These are phyloP conservation scores for Vesta saturnalis DNA, from an alignment of 2,888 invertebrate species.

Conservation along the genomic window DNA sequence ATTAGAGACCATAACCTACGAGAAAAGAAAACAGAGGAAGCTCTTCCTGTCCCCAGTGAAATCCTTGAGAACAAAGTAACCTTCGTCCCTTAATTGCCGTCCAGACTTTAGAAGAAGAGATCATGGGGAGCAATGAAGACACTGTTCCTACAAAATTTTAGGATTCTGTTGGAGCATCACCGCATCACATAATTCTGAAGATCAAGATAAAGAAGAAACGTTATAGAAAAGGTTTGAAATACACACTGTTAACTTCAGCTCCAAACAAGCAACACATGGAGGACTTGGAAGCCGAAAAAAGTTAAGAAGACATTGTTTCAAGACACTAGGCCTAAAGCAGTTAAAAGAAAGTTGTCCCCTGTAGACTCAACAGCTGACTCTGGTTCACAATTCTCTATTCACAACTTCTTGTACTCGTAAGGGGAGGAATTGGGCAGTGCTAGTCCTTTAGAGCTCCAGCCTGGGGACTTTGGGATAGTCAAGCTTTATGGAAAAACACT, in stretches of 20 bases:
- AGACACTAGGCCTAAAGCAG: not conserved
- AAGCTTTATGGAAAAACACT: not conserved
- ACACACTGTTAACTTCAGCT: not conserved
- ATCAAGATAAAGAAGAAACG: not conserved
- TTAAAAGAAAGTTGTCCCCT: not conserved
- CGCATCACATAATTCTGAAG: not conserved
- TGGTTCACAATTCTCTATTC: not conserved
- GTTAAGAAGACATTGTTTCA: not conserved
- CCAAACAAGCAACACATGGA: not conserved
- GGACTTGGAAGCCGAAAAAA: not conserved
- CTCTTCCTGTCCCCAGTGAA: too few species aligned
- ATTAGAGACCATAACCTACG: not conserved
- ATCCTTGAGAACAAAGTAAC: too few species aligned
- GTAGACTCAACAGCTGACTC: not conserved
- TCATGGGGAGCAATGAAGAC: too few species aligned
- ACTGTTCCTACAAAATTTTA: too few species aligned
- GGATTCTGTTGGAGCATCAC: too few species aligned
- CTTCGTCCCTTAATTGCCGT: too few species aligned
- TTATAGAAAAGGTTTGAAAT: not conserved
- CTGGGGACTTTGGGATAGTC: not conserved
- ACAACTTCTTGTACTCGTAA: not conserved
- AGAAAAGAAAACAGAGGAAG: not conserved
- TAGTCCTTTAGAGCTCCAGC: not conserved
- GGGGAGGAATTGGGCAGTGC: not conserved
- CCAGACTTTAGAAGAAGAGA: too few species aligned